Percentiles rank a stretch among this genome's conserved stretches.
phyloP scores from a whole-genome alignment of 2,113 vertebrate genomes.

The Corythaeola cristata region DNA sequence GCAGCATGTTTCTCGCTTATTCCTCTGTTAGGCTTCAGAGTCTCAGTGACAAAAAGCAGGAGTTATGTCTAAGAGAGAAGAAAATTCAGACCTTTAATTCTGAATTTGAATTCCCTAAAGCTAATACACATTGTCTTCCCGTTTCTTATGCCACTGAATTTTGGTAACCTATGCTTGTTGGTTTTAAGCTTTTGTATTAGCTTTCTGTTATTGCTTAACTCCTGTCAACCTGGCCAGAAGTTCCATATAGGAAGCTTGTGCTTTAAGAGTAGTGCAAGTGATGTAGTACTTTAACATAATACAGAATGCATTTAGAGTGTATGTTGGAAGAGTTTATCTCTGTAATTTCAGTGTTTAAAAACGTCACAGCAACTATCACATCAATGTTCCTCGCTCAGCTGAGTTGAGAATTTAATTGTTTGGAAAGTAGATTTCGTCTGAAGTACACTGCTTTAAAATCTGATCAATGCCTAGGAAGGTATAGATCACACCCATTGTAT shows the following conservation, averaged over 20 bases:
- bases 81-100: background rate
- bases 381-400: background rate
- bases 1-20: background rate
- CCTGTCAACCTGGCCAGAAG: background rate
- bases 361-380: background rate
- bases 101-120: background rate
- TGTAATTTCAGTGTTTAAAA: background rate
- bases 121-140: background rate
- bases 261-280: background rate
- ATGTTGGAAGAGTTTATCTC: background rate
- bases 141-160: background rate
- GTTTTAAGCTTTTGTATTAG: background rate
- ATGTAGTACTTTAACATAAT: background rate
- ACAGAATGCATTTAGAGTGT: background rate
- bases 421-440: background rate
- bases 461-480: background rate
- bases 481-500: background rate
- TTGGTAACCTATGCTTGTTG: background rate
- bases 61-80: background rate
- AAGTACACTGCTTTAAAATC: background rate
- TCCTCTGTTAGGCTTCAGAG: background rate
- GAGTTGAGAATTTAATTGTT: background rate
- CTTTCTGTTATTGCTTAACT: background rate
- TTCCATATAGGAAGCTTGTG: background rate
- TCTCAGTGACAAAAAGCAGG: background rate